Base-by-base conservation (phyloP, 2,113 vertebrate genomes). In the Canis aureus region DNA sequence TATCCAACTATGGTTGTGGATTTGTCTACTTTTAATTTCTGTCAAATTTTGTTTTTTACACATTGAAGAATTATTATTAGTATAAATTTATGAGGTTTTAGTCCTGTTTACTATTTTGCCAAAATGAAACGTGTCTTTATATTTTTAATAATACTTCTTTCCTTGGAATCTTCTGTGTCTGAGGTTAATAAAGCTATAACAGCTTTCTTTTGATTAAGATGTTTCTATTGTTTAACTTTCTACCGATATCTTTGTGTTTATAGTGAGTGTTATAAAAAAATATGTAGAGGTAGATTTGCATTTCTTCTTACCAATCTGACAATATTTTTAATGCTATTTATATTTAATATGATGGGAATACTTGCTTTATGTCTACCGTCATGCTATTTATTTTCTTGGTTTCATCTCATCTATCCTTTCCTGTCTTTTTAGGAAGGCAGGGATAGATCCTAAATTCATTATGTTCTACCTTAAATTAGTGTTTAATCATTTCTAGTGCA, bases 121-220 rank as follows among this genome's bases (percentile, higher is more conserved):
- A 84, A 64, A 90, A 71, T 64, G 17, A 69, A 64, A 60, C 38
- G 8, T 32, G 13, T 95, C 7, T 80, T 1, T 59, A 2, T 66
- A 57, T 85, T 2, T 82, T 90, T 85, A 60, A 85, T 88, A 60
- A 79, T 32, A 55, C 57, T n/a, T 96, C 16, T 95, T 90, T 13
- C 11, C 8, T 81, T 95, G 27, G 17, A 62, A 10, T 81, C 0
- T 32, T 51, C 64, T 71, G 74, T 81, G 5, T 25, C 55, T 71
- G 5, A n/a, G 20, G 78, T 51, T 88, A 64, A 32, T 79, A 71
- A 86, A 71, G 22, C 27, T 12, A 57, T 10, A 15, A 23, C 17
- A 22, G 12, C 0, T 66, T 83, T 29, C 3, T 53, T 83, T 80
- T 23, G 13, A 79, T 83, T 53, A n/a, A 6, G 35, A 13, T 76